These are phyloP conservation scores for Scaptomyza flava DNA, from an alignment of 2,888 invertebrate genomes.

Conservation along the genomic window DNA sequence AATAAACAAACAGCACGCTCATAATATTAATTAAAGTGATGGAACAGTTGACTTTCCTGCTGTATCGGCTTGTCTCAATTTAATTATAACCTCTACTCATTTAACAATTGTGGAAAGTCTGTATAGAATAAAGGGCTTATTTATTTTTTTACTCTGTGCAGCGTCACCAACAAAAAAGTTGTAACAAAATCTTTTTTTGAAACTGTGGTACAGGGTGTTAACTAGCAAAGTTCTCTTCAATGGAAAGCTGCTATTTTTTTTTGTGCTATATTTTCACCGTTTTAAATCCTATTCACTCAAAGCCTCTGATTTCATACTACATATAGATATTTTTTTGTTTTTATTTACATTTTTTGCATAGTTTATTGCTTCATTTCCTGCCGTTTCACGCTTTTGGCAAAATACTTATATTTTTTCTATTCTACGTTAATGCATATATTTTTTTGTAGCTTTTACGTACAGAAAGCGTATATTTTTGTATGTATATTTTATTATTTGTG, in stretches of 20 bases:
- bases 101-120: no score
- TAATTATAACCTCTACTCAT: constrained; percentile 9
- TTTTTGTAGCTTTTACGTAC: constrained; percentile 33
- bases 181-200: not conserved
- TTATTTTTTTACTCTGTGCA: not conserved
- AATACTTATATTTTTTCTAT: constrained; percentile 52
- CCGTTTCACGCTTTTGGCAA: constrained; percentile 44
- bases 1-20: constrained; percentile 27
- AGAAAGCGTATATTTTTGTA: constrained; percentile 55
- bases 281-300: constrained; percentile 49
- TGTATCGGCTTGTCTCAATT: constrained; percentile 17
- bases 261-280: constrained; percentile 16
- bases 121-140: no score
- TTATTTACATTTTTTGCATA: constrained; percentile 37
- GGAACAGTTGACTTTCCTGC: constrained; percentile 14
- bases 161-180: not conserved
- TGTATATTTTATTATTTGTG: constrained; percentile 40
- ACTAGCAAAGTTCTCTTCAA: constrained; percentile 10
- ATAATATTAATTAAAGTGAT: constrained; percentile 71
- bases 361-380: constrained; percentile 71
- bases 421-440: constrained; percentile 9
- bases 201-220: constrained; percentile 3
- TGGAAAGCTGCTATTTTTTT: constrained; percentile 29
- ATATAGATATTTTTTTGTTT: constrained; percentile 25
- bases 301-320: constrained; percentile 48